These are phyloP conservation scores for Cheilosia soror DNA, from an alignment of 2,888 invertebrate genomes.

Conservation along the genomic window DNA sequence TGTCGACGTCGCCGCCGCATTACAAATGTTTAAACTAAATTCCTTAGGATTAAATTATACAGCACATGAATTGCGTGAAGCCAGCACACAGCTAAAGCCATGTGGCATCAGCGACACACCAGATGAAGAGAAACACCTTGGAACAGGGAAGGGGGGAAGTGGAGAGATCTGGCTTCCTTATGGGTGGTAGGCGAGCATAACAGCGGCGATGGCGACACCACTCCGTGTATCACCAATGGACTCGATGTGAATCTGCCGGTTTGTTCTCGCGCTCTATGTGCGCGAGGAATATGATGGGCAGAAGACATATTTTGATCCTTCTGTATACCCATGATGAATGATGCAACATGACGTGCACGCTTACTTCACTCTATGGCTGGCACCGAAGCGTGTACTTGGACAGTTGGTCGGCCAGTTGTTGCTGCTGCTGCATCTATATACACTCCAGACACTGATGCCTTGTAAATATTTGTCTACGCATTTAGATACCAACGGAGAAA, in stretches of 20 bases:
- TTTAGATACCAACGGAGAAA: conserved; percentile 67
- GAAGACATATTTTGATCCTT: conserved; percentile 75
- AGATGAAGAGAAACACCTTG: conserved; percentile 33
- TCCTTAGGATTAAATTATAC: conserved; percentile 71
- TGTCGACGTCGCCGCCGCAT: conserved; percentile 49
- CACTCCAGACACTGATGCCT: conserved; percentile 58
- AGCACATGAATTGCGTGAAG: conserved; percentile 67
- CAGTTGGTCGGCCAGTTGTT: neutral
- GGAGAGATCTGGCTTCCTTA: conserved; percentile 38
- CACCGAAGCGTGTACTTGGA: conserved; percentile 63
- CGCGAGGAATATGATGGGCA: conserved; percentile 71
- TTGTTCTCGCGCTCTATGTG: conserved; percentile 34
- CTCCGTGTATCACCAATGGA: conserved; percentile 60
- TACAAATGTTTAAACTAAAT: conserved; percentile 75
- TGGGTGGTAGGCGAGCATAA: conserved; percentile 61
- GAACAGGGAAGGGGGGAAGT: neutral
- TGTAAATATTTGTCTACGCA: conserved; percentile 74
- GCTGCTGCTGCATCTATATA: neutral
- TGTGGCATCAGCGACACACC: conserved; percentile 9
- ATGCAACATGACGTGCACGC: conserved; percentile 72
- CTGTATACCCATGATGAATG: conserved; percentile 73
- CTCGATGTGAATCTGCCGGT: conserved; percentile 55
- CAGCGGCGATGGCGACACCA: conserved; percentile 69
- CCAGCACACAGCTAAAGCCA: conserved; percentile 13
- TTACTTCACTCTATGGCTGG: conserved; percentile 41